Conservation (phyloP, 2,888 invertebrate species). For the Limnephilus lunatus region DNA sequence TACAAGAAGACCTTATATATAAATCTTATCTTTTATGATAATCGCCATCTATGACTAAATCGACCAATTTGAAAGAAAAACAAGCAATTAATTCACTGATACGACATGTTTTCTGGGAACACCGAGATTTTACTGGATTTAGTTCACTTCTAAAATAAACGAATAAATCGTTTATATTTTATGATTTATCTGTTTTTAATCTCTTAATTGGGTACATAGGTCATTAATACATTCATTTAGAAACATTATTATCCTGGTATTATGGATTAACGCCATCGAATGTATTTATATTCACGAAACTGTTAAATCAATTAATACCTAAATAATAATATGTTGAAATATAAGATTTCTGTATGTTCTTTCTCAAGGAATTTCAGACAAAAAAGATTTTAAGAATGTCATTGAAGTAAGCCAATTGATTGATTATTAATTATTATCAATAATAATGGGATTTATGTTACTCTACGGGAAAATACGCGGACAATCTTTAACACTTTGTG, state of each 20-base stretch:
- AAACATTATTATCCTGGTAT: background rate
- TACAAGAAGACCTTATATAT: background rate
- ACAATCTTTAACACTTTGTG: too few relatives aligned
- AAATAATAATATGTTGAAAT: too few relatives aligned
- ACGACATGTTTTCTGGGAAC: background rate
- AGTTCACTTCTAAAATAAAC: background rate
- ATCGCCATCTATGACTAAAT: slow-evolving; percentile 8
- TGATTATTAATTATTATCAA: background rate
- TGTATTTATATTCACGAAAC: background rate
- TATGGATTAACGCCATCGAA: background rate
- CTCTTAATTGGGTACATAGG: background rate
- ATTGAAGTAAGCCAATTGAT: background rate
- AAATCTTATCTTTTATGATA: background rate
- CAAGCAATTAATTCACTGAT: slow-evolving; percentile 8
- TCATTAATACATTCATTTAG: background rate
- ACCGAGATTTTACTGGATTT: background rate
- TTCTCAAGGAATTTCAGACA: background rate
- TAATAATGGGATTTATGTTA: background rate
- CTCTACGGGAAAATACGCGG: too few relatives aligned
- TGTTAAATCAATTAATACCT: background rate
- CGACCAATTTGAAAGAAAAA: slow-evolving; percentile 44
- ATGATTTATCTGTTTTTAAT: background rate
- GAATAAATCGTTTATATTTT: background rate
- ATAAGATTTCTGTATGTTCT: too few relatives aligned
- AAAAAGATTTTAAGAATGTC: background rate